Evolutionary conservation across 2,113 vertebrate genomes (phyloP).

Genomic region (Chamaea fasciata): DNA sequence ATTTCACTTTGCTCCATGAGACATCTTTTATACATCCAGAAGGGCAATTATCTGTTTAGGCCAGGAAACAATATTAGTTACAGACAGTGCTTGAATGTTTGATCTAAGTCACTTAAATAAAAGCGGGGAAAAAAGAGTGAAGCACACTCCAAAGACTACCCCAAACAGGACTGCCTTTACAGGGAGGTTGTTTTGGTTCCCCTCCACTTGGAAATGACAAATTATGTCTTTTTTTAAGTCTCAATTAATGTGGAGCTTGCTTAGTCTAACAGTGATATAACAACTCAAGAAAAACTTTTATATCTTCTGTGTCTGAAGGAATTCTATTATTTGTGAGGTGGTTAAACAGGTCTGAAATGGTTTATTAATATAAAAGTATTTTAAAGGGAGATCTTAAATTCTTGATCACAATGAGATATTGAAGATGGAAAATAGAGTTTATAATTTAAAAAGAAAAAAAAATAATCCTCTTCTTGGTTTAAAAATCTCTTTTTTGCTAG

Average conservation of each 20-base stretch:
- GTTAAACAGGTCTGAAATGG: constrained; percentile 19
- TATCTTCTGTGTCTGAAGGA: neutral
- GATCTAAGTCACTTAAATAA: constrained; percentile 50
- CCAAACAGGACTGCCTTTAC: neutral
- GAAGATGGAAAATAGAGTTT: neutral
- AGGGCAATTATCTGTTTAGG: constrained; percentile 85
- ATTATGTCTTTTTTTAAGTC: neutral
- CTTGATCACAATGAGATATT: constrained; percentile 3
- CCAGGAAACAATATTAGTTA: constrained; percentile 80
- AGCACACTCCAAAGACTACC: neutral
- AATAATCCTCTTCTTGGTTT: neutral
- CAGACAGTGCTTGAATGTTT: constrained; percentile 58
- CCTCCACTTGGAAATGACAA: neutral
- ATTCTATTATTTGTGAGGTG: constrained; percentile 1
- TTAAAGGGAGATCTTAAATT: constrained; percentile 44
- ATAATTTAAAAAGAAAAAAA: neutral
- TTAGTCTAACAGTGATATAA: neutral
- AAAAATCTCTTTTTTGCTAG: neutral
- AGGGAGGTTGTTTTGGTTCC: neutral
- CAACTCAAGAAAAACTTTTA: constrained; percentile 4
- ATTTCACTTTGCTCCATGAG: constrained; percentile 78
- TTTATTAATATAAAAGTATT: constrained; percentile 36
- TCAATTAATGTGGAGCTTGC: neutral
- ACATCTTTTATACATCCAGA: constrained; percentile 83
- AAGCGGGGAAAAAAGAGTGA: neutral